phyloP scores from a whole-genome alignment of 2,797 vertebrate species.

The Podarcis siculus region DNA sequence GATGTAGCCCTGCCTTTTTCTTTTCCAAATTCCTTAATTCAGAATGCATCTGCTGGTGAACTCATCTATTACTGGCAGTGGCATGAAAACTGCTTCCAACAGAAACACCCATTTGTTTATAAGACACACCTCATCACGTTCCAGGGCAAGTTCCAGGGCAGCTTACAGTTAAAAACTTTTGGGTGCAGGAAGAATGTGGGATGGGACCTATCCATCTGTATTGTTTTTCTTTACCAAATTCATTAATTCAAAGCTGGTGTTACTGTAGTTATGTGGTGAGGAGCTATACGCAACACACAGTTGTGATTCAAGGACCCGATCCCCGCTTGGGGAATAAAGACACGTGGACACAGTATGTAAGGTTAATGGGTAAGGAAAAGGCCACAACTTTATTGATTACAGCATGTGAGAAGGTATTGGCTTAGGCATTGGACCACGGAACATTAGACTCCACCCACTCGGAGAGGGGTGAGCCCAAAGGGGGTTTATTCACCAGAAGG shows the following conservation, averaged over 20 bases:
- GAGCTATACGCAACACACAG: neutral
- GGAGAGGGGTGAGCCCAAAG: no score
- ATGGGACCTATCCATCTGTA: slow-evolving; percentile 41
- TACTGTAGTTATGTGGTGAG: slow-evolving; percentile 36
- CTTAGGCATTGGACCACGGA: no score
- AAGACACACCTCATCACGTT: neutral
- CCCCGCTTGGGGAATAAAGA: no score
- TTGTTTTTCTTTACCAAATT: slow-evolving; percentile 68
- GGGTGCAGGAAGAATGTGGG: neutral
- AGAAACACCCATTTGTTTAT: neutral
- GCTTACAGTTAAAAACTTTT: neutral
- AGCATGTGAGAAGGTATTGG: no score
- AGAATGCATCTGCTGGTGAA: neutral
- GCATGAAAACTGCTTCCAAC: neutral
- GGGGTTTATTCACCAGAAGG: no score
- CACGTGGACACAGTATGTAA: no score
- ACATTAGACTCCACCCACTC: no score
- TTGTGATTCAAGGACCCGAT: no score
- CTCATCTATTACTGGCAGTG: neutral
- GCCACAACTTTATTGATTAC: no score
- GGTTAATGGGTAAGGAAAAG: no score
- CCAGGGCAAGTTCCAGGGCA: no score
- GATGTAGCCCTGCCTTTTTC: slow-evolving; percentile 20
- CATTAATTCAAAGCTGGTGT: slow-evolving; percentile 71
- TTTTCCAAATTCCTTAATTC: neutral